Percentiles rank a stretch among this genome's conserved stretches.
These are phyloP conservation scores for Tamandua tetradactyla DNA, from an alignment of 2,797 vertebrate genomes.

Conservation along the genomic window DNA sequence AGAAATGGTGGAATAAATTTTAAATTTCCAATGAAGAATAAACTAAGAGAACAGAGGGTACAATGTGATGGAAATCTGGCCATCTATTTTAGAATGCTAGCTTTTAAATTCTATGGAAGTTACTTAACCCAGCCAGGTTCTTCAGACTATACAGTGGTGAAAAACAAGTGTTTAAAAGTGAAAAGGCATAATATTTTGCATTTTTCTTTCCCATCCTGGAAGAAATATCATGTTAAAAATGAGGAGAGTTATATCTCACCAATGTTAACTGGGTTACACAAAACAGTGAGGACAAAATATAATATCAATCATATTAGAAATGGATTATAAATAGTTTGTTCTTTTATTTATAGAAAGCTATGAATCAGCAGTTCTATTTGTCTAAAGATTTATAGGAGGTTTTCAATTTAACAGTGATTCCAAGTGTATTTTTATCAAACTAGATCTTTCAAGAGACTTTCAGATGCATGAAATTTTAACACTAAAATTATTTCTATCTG, in stretches of 20 bases:
- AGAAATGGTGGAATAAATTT: slow-evolving; percentile 60
- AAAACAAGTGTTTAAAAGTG: slow-evolving; percentile 2
- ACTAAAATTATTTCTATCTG: not conserved
- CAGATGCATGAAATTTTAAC: not conserved
- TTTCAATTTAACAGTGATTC: not conserved
- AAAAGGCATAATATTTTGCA: not conserved
- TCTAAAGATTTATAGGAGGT: not conserved
- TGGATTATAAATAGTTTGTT: slow-evolving; percentile 9
- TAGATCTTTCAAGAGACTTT: not conserved
- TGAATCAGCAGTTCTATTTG: not conserved
- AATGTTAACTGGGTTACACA: not conserved
- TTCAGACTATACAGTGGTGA: not conserved
- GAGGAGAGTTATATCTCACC: not conserved
- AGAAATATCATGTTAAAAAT: not conserved
- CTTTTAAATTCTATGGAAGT: not conserved
- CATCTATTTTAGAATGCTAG: not conserved
- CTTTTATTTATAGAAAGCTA: not conserved
- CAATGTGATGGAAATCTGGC: not conserved
- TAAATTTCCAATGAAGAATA: slow-evolving; percentile 24
- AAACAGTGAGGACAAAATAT: not conserved
- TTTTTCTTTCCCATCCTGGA: not conserved
- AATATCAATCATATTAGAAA: not conserved
- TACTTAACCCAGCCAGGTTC: not conserved
- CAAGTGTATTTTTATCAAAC: not conserved
- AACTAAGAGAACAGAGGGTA: not conserved